Conservation (phyloP, 2,113 vertebrate genomes). For the Merops nubicus region DNA sequence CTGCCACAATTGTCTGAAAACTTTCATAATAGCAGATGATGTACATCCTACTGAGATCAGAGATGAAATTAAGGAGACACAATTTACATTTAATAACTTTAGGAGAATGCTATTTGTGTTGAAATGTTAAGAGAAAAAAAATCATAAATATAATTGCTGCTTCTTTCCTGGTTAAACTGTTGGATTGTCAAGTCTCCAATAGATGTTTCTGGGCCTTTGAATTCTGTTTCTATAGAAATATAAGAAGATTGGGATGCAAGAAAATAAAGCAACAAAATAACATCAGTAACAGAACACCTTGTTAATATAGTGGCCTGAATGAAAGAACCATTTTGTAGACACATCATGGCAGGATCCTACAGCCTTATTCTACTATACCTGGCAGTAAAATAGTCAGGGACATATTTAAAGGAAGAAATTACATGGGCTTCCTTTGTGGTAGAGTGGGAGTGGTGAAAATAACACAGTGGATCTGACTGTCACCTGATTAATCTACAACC, state of each 20-base stretch:
- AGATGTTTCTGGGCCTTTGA: not conserved
- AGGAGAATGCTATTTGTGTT: not conserved
- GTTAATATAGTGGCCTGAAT: not conserved
- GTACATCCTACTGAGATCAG: not conserved
- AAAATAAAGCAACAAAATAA: not conserved
- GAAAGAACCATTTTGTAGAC: not conserved
- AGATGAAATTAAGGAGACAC: not conserved
- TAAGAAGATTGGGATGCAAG: not conserved
- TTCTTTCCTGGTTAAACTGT: not conserved
- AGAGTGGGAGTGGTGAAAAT: not conserved
- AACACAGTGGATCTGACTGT: not conserved
- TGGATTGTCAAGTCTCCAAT: not conserved
- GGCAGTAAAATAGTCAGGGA: not conserved
- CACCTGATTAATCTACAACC: not conserved
- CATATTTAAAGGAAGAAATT: not conserved
- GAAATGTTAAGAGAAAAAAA: not conserved
- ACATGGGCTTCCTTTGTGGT: rapidly evolving
- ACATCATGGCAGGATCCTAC: not conserved
- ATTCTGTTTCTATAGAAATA: not conserved
- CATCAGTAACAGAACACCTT: not conserved
- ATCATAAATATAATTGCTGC: not conserved
- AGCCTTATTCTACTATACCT: not conserved
- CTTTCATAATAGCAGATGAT: not conserved
- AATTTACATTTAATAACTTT: not conserved
- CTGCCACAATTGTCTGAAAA: not conserved